These are phyloP conservation scores for Cyphomyrmex costatus DNA, from an alignment of 1,140 invertebrate genomes.

Conservation along the genomic window DNA sequence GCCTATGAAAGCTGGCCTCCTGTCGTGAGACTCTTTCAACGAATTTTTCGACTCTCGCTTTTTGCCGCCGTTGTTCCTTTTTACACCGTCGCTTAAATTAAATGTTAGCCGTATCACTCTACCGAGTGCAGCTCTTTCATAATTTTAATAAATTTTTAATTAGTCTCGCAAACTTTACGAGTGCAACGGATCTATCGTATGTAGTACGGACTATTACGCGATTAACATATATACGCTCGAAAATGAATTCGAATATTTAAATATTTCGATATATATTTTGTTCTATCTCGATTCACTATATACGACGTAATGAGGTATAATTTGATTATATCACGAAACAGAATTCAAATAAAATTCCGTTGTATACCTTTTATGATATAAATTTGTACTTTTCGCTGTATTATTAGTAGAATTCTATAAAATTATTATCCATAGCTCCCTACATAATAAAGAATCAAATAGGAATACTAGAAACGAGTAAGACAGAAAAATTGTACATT, in stretches of 20 bases:
- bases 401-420: neutral
- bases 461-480: slow-evolving; percentile 16
- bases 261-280: neutral
- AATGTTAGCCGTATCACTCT: slow-evolving; percentile 21
- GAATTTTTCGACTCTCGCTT: slow-evolving; percentile 51
- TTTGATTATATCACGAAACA: neutral
- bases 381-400: neutral
- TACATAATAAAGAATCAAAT: slow-evolving; percentile 20
- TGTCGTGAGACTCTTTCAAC: neutral
- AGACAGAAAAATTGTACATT: slow-evolving; percentile 35
- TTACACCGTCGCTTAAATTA: slow-evolving; percentile 1
- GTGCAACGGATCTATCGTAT: neutral
- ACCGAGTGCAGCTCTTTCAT: slow-evolving; percentile 4
- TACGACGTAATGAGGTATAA: neutral
- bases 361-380: neutral
- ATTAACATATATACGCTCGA: neutral
- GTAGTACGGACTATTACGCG: neutral
- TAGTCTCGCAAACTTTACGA: slow-evolving; percentile 37
- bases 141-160: slow-evolving; percentile 46
- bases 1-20: slow-evolving; percentile 5
- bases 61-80: slow-evolving; percentile 39
- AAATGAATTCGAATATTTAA: neutral
- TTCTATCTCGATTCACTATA: neutral
- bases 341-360: neutral
- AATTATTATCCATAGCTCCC: neutral